Percentiles rank a stretch among this genome's conserved stretches.
These are phyloP conservation scores for Mormoops blainvillei DNA, from an alignment of 2,113 vertebrate genomes.

Conservation along the genomic window DNA sequence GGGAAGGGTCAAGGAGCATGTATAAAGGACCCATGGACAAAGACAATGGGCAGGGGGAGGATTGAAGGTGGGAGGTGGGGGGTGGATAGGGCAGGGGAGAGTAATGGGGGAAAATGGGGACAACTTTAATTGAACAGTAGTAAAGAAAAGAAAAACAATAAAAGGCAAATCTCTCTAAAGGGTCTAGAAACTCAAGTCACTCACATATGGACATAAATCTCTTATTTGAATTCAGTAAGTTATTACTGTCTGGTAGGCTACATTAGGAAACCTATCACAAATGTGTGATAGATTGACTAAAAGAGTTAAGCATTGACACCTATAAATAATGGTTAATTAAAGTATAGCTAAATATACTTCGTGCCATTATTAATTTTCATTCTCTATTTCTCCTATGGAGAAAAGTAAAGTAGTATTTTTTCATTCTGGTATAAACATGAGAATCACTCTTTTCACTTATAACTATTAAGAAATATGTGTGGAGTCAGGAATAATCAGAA, in stretches of 20 bases:
- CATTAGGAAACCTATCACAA: not conserved
- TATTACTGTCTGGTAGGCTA: not conserved
- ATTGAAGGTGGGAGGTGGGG: too few species aligned
- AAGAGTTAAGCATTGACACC: not conserved
- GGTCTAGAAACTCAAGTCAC: not conserved
- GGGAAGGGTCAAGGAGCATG: too few species aligned
- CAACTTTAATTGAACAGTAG: too few species aligned
- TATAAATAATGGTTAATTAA: conserved; percentile 8
- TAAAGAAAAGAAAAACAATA: too few species aligned
- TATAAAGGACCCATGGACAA: too few species aligned
- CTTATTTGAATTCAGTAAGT: not conserved
- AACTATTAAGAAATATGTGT: not conserved
- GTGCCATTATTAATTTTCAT: not conserved
- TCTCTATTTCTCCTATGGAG: not conserved
- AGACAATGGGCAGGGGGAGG: too few species aligned
- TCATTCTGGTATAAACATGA: not conserved
- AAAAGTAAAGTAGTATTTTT: not conserved
- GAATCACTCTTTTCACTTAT: not conserved
- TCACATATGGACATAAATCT: not conserved
- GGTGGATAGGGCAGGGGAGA: too few species aligned
- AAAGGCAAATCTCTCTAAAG: not conserved
- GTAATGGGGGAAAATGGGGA: too few species aligned
- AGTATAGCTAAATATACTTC: conserved; percentile 4
- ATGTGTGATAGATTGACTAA: not conserved
- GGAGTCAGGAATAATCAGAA: not conserved